These are phyloP conservation scores for Limnephilus auricula DNA, from an alignment of 2,888 invertebrate species.

Conservation along the genomic window DNA sequence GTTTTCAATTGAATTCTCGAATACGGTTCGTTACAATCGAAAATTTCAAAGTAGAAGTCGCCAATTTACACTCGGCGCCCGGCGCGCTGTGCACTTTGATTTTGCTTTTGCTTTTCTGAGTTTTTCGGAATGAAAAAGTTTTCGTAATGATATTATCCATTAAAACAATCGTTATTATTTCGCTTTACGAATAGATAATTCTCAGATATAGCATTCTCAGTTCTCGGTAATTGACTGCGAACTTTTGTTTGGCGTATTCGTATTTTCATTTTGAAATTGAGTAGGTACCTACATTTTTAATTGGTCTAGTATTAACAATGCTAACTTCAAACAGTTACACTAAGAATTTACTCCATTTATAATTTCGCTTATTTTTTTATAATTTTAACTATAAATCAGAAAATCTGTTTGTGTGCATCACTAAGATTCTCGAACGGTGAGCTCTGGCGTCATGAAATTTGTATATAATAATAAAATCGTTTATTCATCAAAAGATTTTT, in stretches of 20 bases:
- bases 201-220: not conserved
- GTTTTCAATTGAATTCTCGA: constrained; percentile 24
- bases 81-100: not conserved
- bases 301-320: no score
- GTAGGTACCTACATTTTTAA: no score
- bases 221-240: not conserved
- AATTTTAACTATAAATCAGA: not conserved
- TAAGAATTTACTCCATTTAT: not conserved
- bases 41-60: not conserved
- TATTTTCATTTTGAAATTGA: not conserved
- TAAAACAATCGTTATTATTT: not conserved
- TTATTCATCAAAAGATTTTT: no score
- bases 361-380: not conserved
- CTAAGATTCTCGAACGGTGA: not conserved
- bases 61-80: constrained; percentile 3
- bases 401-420: not conserved
- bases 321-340: not conserved
- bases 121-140: not conserved
- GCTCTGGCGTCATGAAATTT: not conserved
- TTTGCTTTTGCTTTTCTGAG: not conserved
- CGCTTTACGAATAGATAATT: not conserved
- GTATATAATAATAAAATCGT: no score
- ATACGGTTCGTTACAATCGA: constrained; percentile 11
- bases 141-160: not conserved
- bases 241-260: not conserved